phyloP scores from a whole-genome alignment of 2,888 invertebrate genomes.

The Phania funesta region DNA sequence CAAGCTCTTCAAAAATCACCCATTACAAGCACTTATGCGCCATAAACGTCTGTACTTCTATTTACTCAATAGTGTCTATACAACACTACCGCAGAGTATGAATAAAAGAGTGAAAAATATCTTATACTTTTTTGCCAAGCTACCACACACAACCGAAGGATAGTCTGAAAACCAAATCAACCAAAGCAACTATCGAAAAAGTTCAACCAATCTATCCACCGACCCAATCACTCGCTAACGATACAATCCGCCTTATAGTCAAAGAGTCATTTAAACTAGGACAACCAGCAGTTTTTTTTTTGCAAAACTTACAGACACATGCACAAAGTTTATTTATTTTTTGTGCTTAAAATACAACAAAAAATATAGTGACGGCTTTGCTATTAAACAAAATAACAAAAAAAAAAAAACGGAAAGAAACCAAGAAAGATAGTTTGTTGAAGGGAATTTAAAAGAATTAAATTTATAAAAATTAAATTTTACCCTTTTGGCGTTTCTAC shows the following conservation, averaged over 20 bases:
- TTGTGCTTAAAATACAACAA: constrained; percentile 31
- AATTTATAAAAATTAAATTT: neutral
- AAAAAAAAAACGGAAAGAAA: neutral
- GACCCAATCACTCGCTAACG: neutral
- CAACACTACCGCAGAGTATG: constrained; percentile 14
- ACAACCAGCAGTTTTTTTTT: constrained; percentile 44
- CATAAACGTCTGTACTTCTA: constrained; percentile 19
- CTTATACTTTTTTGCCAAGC: constrained; percentile 56
- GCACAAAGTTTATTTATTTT: constrained; percentile 31
- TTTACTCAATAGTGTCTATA: constrained; percentile 49
- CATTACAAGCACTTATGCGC: neutral
- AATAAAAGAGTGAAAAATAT: constrained; percentile 32
- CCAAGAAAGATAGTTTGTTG: constrained; percentile 39
- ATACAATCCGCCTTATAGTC: constrained; percentile 39
- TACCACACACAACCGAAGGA: too few relatives aligned
- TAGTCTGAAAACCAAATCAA: constrained; percentile 37
- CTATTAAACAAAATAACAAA: constrained; percentile 39
- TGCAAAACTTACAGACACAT: neutral
- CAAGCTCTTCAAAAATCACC: too few relatives aligned
- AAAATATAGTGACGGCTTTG: constrained; percentile 46
- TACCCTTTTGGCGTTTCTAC: neutral
- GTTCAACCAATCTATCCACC: constrained; percentile 14
- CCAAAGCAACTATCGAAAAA: constrained; percentile 25
- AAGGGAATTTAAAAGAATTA: constrained; percentile 28
- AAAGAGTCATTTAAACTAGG: constrained; percentile 61